Evolutionary conservation across 2,113 vertebrate genomes (phyloP).

Genomic region (Bucco capensis): DNA sequence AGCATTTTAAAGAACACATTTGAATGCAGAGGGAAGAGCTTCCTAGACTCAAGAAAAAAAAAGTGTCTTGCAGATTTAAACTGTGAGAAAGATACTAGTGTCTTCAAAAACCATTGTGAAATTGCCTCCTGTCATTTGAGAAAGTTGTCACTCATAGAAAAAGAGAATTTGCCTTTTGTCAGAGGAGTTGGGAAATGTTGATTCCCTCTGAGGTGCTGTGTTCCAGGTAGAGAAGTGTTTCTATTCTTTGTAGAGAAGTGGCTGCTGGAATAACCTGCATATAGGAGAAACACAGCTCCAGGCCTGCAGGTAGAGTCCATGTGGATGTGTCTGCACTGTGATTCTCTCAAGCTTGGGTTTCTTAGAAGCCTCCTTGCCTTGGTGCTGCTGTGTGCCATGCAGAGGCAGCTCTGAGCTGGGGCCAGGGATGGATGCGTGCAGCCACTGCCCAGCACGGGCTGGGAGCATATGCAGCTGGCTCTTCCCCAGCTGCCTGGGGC

Average conservation of each 20-base stretch:
- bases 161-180: not conserved
- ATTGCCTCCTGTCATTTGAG: not conserved
- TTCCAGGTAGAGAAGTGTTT: not conserved
- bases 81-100: not conserved
- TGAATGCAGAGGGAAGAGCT: not conserved
- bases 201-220: not conserved
- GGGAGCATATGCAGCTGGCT: not conserved
- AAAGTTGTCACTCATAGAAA: not conserved
- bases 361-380: fast-evolving
- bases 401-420: not conserved
- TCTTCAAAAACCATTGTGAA: not conserved
- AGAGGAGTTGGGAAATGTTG: not conserved
- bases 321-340: not conserved
- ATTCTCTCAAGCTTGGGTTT: not conserved
- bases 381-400: not conserved
- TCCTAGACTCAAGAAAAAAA: not conserved
- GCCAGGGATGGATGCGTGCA: fast-evolving
- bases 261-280: not conserved
- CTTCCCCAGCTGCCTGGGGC: not conserved
- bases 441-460: fast-evolving
- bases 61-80: not conserved
- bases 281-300: not conserved
- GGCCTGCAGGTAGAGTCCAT: not conserved
- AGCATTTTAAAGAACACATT: constrained; percentile 11
- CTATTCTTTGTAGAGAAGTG: not conserved